These are phyloP conservation scores for Meda fulgida DNA, from an alignment of 2,797 vertebrate genomes.

Conservation along the genomic window DNA sequence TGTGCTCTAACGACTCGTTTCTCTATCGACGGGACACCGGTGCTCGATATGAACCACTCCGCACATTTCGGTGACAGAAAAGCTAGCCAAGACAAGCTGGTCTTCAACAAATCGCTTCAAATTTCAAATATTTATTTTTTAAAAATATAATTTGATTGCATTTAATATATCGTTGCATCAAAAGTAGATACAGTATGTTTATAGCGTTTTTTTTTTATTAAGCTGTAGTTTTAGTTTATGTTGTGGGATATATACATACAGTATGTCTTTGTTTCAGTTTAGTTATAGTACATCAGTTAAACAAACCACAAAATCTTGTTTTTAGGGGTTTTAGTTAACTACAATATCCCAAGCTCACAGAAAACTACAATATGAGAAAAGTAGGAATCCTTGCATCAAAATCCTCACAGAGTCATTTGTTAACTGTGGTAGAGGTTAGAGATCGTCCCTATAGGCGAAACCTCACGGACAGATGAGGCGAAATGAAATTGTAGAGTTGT, in stretches of 20 bases:
- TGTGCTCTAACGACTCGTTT: neutral
- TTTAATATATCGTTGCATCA: neutral
- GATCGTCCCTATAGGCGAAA: slow-evolving; percentile 21
- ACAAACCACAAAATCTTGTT: no score
- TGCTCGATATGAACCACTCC: neutral
- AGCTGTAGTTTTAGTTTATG: neutral
- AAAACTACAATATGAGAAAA: neutral
- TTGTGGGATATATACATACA: no score
- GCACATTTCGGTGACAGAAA: neutral
- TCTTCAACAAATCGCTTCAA: neutral
- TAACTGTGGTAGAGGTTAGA: slow-evolving; percentile 33
- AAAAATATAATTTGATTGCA: neutral
- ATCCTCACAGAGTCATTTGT: slow-evolving; percentile 18
- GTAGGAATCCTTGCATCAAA: slow-evolving; percentile 29
- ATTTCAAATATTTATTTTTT: neutral
- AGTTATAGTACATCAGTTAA: no score
- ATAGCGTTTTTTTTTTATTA: no score
- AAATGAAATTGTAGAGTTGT: slow-evolving; percentile 52
- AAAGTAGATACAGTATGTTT: neutral
- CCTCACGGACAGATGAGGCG: slow-evolving; percentile 45
- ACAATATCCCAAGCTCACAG: no score
- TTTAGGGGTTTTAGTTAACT: neutral
- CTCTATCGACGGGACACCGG: neutral
- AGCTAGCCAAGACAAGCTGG: neutral
- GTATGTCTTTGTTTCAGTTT: no score